Evolutionary conservation across 2,888 invertebrate genomes (phyloP).

Genomic region (Lamellibrachia columna): DNA sequence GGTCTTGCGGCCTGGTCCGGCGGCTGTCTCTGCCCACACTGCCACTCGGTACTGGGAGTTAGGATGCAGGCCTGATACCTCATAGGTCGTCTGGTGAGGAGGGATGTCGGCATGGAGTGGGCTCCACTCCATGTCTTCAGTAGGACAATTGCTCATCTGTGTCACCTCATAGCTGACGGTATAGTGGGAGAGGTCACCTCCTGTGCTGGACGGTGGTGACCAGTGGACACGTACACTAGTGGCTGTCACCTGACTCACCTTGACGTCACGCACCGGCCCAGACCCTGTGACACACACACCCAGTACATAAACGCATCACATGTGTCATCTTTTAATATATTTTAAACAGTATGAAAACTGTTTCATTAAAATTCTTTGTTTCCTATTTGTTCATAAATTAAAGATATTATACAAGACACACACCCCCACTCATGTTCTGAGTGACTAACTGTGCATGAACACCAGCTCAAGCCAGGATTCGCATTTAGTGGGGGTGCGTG

Average conservation of each 20-base stretch:
- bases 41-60: constrained; percentile 51
- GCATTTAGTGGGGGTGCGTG: no score
- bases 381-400: background rate
- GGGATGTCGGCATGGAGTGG: constrained; percentile 32
- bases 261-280: constrained; percentile 36
- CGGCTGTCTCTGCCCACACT: constrained; percentile 37
- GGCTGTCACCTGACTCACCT: constrained; percentile 18
- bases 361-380: background rate
- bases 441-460: background rate
- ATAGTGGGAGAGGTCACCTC: constrained; percentile 34
- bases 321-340: no score
- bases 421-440: background rate
- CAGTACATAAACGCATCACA: background rate
- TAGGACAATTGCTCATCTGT: constrained; percentile 34
- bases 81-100: constrained; percentile 35
- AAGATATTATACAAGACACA: background rate
- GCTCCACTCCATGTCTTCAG: constrained; percentile 29
- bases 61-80: constrained; percentile 49
- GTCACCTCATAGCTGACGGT: constrained; percentile 34
- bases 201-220: constrained; percentile 32
- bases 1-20: constrained; percentile 36
- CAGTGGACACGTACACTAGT: constrained; percentile 36
- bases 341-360: no score
- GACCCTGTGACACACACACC: constrained; percentile 34
- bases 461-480: background rate